Evolutionary conservation across 1,140 invertebrate genomes (phyloP), one percentile per base, ranked within the genome.

Genomic region (Drosophila dunni): DNA sequence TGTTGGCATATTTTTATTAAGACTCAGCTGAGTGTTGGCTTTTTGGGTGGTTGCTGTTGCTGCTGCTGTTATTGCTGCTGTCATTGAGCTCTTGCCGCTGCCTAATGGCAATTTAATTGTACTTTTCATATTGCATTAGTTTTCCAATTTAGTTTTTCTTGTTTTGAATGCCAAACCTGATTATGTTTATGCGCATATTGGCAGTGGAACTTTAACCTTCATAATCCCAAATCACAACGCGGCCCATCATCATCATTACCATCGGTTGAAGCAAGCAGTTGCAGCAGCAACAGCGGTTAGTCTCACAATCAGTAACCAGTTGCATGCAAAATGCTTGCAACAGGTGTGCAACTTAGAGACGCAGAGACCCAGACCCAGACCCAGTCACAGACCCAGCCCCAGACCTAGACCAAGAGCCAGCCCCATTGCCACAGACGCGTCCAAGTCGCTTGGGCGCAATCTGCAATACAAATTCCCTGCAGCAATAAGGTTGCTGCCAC

Each of bases 311-410:
- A 57, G 69, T 75, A 76, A 88, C 84, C 74, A 88, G 83, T 88
- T 89, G 84, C 84, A 89, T 89, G 84, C 78, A 89, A 90, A 90
- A 84, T 86, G 79, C 57, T 56, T 66, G 84, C 84, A 89, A 89
- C 84, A 89, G 84, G 84, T 89, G 84, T 89, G 80, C 83, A 68
- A 75, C 51, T 29, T 11, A 54, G 24, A 48, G 33, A 54, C 54
- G 60, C 67, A 45, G 51, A 62, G 58, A 70, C 60, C 42, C 33
- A 46, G 60, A 17, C 60, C 61, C 60, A 64, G 24, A 9, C 64
- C 53, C n/a, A n/a, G n/a, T n/a, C n/a, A n/a, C 69, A 60, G 15
- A 11, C 69, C 62, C 53, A 66, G 34, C 7, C 65, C 48, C 45
- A 45, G 40, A 13, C 6, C 20, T 48, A 40, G 13, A 29, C 24